Conservation (phyloP, 1,140 invertebrate species). For the Cylas formicarius region DNA sequence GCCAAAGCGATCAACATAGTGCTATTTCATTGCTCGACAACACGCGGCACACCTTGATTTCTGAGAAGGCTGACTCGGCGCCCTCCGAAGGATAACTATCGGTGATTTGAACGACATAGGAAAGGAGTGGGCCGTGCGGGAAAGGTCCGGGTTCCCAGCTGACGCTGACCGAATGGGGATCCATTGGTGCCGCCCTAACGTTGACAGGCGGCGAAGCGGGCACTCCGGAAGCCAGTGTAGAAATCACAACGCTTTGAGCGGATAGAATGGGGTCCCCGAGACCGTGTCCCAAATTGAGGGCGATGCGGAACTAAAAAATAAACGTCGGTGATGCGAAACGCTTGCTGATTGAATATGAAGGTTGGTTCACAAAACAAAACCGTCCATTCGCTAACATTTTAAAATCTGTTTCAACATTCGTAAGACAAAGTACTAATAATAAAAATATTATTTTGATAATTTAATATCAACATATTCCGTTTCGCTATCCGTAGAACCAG, state of each 20-base stretch:
- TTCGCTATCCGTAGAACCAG: too few species aligned
- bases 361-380: too few species aligned
- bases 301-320: conserved; percentile 71
- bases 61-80: conserved; percentile 49
- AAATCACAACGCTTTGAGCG: conserved; percentile 70
- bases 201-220: conserved; percentile 66
- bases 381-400: too few species aligned
- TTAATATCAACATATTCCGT: too few species aligned
- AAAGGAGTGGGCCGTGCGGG: conserved; percentile 78
- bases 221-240: conserved; percentile 63
- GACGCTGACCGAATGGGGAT: conserved; percentile 74
- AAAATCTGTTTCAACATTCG: too few species aligned
- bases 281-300: conserved; percentile 58
- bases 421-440: conserved; percentile 1
- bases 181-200: conserved; percentile 69
- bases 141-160: conserved; percentile 82
- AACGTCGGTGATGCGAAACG: neutral
- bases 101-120: conserved; percentile 67
- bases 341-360: too few species aligned
- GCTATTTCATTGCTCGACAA: too few species aligned
- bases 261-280: conserved; percentile 69
- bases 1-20: too few species aligned
- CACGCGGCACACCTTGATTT: conserved; percentile 53
- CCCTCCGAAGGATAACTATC: conserved; percentile 42
- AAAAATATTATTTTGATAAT: neutral